A percentile compares a stretch with the other conserved stretches of the same genome.
Evolutionary conservation across 2,888 invertebrate species (phyloP).

Genomic region (Dynastes tityus): DNA sequence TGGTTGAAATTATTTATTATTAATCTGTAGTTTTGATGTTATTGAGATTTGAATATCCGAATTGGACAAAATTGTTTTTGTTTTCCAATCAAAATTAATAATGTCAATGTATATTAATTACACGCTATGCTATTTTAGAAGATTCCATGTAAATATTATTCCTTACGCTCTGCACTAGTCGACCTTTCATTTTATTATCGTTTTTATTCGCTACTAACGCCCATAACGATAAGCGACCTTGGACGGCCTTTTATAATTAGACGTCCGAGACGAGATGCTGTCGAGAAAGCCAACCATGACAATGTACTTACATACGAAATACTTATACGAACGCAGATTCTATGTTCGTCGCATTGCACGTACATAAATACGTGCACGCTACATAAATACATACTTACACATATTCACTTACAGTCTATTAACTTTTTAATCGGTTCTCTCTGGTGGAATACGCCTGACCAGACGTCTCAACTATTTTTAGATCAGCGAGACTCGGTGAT

Average conservation of each 20-base stretch:
- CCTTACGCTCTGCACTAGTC: constrained; percentile 13
- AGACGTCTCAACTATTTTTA: constrained; percentile 28
- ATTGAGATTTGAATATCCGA: no score
- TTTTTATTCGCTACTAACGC: constrained; percentile 48
- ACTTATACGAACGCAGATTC: constrained; percentile 15
- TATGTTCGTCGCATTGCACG: background rate
- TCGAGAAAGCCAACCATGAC: constrained; percentile 36
- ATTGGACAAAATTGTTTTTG: no score
- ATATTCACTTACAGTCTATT: constrained; percentile 41
- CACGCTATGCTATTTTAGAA: background rate
- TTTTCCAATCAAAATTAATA: no score
- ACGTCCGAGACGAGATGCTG: constrained; percentile 49
- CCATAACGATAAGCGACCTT: constrained; percentile 54
- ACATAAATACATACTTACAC: constrained; percentile 14
- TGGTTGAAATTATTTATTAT: no score
- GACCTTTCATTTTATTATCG: constrained; percentile 47
- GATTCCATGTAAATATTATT: background rate
- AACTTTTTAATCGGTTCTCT: constrained; percentile 37
- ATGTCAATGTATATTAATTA: no score
- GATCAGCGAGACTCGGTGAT: constrained; percentile 13
- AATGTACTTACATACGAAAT: constrained; percentile 15
- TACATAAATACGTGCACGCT: background rate
- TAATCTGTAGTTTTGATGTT: no score
- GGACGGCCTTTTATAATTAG: constrained; percentile 58
- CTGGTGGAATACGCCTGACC: constrained; percentile 21